Base-by-base conservation (phyloP, 2,797 vertebrate species). In the Anas georgica region DNA sequence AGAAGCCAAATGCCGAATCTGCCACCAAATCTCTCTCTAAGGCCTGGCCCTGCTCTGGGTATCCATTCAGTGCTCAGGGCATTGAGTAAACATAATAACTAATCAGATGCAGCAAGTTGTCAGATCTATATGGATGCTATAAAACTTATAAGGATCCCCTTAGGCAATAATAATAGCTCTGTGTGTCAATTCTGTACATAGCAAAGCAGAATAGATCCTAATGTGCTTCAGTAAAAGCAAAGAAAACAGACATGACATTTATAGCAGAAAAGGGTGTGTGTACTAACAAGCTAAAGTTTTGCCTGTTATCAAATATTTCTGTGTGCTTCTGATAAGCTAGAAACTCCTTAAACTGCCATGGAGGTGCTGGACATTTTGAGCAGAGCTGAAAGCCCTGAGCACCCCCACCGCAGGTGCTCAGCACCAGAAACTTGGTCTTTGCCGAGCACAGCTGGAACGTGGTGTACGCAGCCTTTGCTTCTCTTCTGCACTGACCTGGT, bases 71-170 rank as follows among this genome's bases (percentile, higher is more conserved):
- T 17, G 75, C 95, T 79, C 80, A 79, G 63, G 74, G 59, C 74
- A 22, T 4, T 20, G 81, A 74, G 54, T 39, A 90, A 90, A 91
- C 63, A 74, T 75, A 67, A 12, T 72, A 94, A 95, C 81, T 94
- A 93, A 92, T 84, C 90, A 93, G 41, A 91, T 93, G 88, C 93
- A 95, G 83, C 93, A 88, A 95, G 94, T 64, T 93, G 86, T 96
- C 92, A 91, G 80, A 82, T 90, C 81, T 91, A n/a, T 76, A 63
- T 88, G 93, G 96, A 91, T 93, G 91, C 56, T 86, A 79, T 96
- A 97, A 96, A 96, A 94, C 84, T 95, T 84, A 85, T 69, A 90
- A 94, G 95, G 88, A 94, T 86, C 56, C 88, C 87, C 94, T 96
- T 23, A 93, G 64, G 94, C 94, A 95, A 91, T 83, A 95, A 62